A percentile compares a stretch with the other conserved stretches of the same genome.
Evolutionary conservation across 2,797 vertebrate genomes (phyloP).

Genomic region (Microctenopoma stevenorrisi): DNA sequence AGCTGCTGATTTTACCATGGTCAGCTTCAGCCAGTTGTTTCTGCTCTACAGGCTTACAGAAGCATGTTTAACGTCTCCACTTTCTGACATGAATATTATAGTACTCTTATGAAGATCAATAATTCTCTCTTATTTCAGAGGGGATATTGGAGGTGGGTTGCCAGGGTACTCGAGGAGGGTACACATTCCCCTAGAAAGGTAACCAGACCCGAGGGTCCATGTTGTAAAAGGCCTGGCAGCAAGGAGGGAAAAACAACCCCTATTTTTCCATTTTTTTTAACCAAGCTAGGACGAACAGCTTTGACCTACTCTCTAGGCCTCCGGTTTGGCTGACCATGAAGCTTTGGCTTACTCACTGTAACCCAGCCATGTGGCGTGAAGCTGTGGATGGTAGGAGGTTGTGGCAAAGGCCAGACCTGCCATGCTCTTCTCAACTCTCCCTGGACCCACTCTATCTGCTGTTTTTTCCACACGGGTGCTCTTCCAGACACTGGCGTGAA

Average conservation of each 20-base stretch:
- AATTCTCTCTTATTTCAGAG: slow-evolving; percentile 34
- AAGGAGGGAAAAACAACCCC: slow-evolving; percentile 72
- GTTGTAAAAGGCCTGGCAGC: slow-evolving; percentile 73
- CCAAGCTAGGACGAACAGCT: slow-evolving; percentile 67
- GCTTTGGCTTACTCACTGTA: slow-evolving; percentile 78
- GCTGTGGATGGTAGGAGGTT: slow-evolving; percentile 71
- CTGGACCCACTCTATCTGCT: slow-evolving; percentile 11
- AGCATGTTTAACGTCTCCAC: slow-evolving; percentile 55
- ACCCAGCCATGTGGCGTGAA: slow-evolving; percentile 80
- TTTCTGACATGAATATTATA: slow-evolving; percentile 50
- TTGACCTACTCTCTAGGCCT: slow-evolving; percentile 73
- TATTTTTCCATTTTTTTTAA: slow-evolving; percentile 79
- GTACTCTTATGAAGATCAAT: slow-evolving; percentile 36
- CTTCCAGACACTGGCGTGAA: slow-evolving; percentile 24
- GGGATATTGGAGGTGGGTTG: slow-evolving; percentile 31
- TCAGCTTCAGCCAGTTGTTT: slow-evolving; percentile 55
- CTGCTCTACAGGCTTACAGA: slow-evolving; percentile 53
- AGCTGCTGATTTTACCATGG: slow-evolving; percentile 64
- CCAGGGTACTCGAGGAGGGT: slow-evolving; percentile 40
- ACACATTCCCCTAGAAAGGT: slow-evolving; percentile 50
- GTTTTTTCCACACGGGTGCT: slow-evolving; percentile 71
- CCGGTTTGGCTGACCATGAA: slow-evolving; percentile 74
- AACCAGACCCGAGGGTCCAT: slow-evolving; percentile 70
- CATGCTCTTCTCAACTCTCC: slow-evolving; percentile 67
- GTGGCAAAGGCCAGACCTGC: slow-evolving; percentile 72